Base-by-base conservation (phyloP, 92 coral and sea anemone genomes). In the Hydrozoanthus gracilis region DNA sequence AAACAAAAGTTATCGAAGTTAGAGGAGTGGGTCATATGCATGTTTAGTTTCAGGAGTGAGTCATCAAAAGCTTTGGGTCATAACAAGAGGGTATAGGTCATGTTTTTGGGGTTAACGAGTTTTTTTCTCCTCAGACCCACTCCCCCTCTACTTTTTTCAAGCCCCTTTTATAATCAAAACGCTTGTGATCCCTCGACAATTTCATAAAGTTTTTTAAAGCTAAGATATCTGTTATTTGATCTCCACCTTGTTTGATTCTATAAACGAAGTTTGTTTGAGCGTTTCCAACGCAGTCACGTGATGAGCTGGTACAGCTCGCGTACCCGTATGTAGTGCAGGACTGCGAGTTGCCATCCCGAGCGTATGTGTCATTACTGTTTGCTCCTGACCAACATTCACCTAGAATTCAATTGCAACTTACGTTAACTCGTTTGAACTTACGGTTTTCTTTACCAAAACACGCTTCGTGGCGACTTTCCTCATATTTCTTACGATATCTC, bases 311-410 rank as follows among this genome's bases (percentile, higher is more conserved):
- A 74, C 79, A 74, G 18, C 61, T 74, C 12, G 79, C 58, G 11
- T 74, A 74, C 79, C 79, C 79, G 46, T 74, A 74, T 74, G 79
- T 50, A 74, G 55, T 74, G 50, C 79, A 74, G 17, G 60, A 49
- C 7, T 50, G 4, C 16, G 79, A 49, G 44, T 8, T 15, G 15
- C 79, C 79, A 74, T 74, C 79, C 17, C 61, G 49, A 7, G 79
- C 79, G 55, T 50, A 74, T 6, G 62, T 74, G 2, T n/a, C 61
- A 16, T 50, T 44, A 8, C 60, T 60, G 50, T 50, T 74, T 27
- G 15, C 4, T 4, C 79, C 79, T 3, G 79, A 74, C 79, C 79
- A 74, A 50, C 79, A 74, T 44, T 74, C 79, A 11, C 78, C 78
- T 73, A 3, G 15, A 13, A 72, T 65, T 16, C 4, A 65, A 17